Conservation (phyloP, 2,888 invertebrate genomes). For the Philereme vetulata region DNA sequence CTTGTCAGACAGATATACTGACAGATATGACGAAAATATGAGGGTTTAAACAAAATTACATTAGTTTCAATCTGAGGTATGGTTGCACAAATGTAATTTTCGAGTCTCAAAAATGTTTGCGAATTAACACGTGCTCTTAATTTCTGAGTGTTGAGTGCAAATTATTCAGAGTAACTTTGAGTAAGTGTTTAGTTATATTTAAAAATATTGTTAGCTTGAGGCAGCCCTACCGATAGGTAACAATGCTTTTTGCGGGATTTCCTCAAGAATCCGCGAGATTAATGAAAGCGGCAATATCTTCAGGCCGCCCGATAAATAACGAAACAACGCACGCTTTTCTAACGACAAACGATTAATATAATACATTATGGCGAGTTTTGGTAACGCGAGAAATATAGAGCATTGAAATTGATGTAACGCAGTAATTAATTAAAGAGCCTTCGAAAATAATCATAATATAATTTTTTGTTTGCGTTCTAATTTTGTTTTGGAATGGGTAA, state of each 20-base stretch:
- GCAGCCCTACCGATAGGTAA: conserved; percentile 53
- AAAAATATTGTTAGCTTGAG: neutral
- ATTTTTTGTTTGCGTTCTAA: too few relatives aligned
- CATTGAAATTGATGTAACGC: neutral
- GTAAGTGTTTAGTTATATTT: neutral
- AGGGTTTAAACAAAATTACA: too few relatives aligned
- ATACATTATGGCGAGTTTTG: conserved; percentile 51
- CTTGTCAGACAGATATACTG: too few relatives aligned
- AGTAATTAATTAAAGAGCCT: too few relatives aligned
- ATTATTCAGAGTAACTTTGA: too few relatives aligned
- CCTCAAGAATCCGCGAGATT: conserved; percentile 78
- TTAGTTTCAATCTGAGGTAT: too few relatives aligned
- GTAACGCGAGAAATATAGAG: conserved; percentile 2
- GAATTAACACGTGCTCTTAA: too few relatives aligned
- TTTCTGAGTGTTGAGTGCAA: neutral
- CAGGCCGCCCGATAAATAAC: conserved; percentile 76
- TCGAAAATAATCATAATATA: too few relatives aligned
- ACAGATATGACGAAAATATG: too few relatives aligned
- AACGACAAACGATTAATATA: conserved; percentile 64
- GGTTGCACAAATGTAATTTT: too few relatives aligned
- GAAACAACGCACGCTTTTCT: conserved; percentile 71
- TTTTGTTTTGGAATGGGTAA: too few relatives aligned
- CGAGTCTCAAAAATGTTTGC: too few relatives aligned
- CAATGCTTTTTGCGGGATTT: conserved; percentile 79
- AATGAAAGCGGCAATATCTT: conserved; percentile 78